phyloP scores from a whole-genome alignment of 2,888 invertebrate species.

The Pseudanteris insignis region DNA sequence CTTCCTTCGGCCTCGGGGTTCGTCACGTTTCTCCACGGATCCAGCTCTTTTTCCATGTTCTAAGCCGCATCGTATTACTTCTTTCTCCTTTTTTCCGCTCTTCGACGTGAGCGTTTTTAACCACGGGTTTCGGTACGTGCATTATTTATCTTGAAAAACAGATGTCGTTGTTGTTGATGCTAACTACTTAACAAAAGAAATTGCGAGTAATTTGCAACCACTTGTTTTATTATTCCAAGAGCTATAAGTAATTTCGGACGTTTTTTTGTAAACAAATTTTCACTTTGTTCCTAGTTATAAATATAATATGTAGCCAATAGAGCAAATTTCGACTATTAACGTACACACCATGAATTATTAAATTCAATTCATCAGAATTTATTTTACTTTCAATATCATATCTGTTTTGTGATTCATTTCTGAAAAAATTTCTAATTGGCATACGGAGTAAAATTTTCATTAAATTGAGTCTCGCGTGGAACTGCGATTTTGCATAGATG shows the following conservation, averaged over 20 bases:
- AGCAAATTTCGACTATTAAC: too few species aligned
- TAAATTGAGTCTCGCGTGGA: slow-evolving; percentile 1
- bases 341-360: too few species aligned
- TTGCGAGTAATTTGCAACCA: slow-evolving; percentile 17
- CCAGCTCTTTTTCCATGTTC: slow-evolving; percentile 18
- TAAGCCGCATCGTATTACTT: slow-evolving; percentile 2
- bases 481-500: slow-evolving; percentile 1
- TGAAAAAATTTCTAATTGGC: too few species aligned
- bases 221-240: too few species aligned
- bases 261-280: too few species aligned
- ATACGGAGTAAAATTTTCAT: not conserved
- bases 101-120: slow-evolving; percentile 21
- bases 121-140: slow-evolving; percentile 35
- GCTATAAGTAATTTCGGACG: too few species aligned
- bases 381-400: too few species aligned
- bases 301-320: too few species aligned
- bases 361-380: too few species aligned
- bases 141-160: slow-evolving; percentile 37
- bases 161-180: slow-evolving; percentile 31
- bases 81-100: not conserved
- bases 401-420: too few species aligned
- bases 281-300: too few species aligned
- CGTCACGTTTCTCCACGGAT: slow-evolving; percentile 31
- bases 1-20: slow-evolving; percentile 26
- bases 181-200: slow-evolving; percentile 35